Conservation (phyloP, 92 coral and sea anemone genomes). For the Meandrina meandrites region DNA sequence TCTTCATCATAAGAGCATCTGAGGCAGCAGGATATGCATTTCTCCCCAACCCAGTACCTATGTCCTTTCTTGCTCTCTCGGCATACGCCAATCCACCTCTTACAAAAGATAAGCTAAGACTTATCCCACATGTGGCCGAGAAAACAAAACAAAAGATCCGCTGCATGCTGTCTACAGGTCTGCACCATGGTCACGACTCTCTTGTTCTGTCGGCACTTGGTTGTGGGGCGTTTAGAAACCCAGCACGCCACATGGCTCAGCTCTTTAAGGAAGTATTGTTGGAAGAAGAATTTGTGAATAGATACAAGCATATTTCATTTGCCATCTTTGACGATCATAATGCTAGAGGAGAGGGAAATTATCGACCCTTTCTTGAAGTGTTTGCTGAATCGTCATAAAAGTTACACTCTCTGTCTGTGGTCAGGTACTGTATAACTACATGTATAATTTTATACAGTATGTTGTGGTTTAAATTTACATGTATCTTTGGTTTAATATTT, state of each 20-base stretch:
- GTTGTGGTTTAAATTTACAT: too few species aligned
- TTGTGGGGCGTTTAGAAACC: constrained; percentile 90
- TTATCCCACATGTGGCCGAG: constrained; percentile 63
- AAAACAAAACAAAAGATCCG: constrained; percentile 72
- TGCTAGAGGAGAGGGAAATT: constrained; percentile 78
- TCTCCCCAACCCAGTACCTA: constrained; percentile 66
- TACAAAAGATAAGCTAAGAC: constrained; percentile 49
- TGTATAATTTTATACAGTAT: too few species aligned
- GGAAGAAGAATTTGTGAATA: constrained; percentile 59
- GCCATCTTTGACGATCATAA: constrained; percentile 84
- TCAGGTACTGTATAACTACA: not conserved
- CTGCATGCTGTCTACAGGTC: constrained; percentile 70
- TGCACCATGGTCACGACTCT: constrained; percentile 71
- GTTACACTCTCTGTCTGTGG: not conserved
- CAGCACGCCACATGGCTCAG: constrained; percentile 78
- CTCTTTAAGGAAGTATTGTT: constrained; percentile 67
- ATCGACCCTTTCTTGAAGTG: constrained; percentile 64
- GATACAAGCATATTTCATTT: constrained; percentile 75
- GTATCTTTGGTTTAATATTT: too few species aligned
- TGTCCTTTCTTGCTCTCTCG: constrained; percentile 75
- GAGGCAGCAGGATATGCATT: constrained; percentile 81
- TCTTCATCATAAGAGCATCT: constrained; percentile 77
- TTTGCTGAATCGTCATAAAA: constrained; percentile 28
- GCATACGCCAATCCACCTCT: constrained; percentile 77
- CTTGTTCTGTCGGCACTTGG: constrained; percentile 89